These are phyloP conservation scores for Halcyon badia DNA, from an alignment of 2,797 vertebrate genomes.

Conservation along the genomic window DNA sequence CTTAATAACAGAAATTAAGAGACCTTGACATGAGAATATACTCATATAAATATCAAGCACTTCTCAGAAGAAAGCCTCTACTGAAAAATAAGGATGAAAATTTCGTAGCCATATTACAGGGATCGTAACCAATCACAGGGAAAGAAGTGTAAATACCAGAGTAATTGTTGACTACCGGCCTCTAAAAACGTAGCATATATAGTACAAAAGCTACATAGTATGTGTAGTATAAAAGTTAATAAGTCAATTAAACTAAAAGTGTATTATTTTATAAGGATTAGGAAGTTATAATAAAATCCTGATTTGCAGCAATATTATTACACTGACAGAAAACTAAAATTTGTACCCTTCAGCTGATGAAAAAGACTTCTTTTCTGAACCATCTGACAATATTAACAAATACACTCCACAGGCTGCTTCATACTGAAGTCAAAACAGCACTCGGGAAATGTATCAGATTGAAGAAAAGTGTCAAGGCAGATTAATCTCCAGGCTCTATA, in stretches of 20 bases:
- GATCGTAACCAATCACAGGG: background rate
- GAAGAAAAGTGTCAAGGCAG: constrained; percentile 21
- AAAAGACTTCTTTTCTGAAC: background rate
- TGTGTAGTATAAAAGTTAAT: background rate
- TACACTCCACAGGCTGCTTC: background rate
- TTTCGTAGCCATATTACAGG: background rate
- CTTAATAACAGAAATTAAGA: background rate
- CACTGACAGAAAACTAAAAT: background rate
- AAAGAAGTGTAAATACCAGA: background rate
- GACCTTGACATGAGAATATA: background rate
- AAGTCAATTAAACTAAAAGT: background rate
- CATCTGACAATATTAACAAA: background rate
- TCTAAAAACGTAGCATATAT: background rate
- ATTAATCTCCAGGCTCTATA: constrained; percentile 31
- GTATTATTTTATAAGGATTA: background rate
- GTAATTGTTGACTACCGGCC: background rate
- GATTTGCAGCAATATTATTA: background rate
- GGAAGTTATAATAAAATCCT: background rate
- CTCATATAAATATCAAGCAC: background rate
- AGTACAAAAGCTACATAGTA: background rate
- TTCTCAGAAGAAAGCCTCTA: background rate
- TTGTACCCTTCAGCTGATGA: background rate
- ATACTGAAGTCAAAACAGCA: constrained; percentile 32
- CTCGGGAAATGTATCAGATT: background rate
- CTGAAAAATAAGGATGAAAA: background rate